Conservation (phyloP, 2,888 invertebrate species). For the Nipponacmea schrenckii region DNA sequence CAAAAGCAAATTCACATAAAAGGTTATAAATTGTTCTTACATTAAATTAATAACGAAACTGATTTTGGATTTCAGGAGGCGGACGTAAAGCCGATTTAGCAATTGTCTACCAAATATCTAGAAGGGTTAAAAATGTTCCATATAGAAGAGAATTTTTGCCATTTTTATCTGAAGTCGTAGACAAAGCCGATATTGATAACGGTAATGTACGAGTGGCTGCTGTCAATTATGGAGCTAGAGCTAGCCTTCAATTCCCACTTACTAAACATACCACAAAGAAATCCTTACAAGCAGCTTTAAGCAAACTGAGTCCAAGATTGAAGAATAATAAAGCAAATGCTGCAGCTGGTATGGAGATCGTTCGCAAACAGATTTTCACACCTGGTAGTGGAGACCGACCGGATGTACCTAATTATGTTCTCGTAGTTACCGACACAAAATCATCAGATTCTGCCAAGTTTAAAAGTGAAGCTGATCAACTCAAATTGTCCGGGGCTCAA, state of each 20-base stretch:
- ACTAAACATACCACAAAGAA: neutral
- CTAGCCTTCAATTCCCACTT: neutral
- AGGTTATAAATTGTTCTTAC: too few species aligned
- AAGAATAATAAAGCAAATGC: slow-evolving; percentile 31
- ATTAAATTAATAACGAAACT: too few species aligned
- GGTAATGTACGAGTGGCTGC: slow-evolving; percentile 46
- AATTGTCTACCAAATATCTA: neutral
- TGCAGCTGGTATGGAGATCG: slow-evolving; percentile 42
- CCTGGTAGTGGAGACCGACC: slow-evolving; percentile 24
- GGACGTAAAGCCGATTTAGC: neutral
- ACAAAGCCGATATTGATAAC: slow-evolving; percentile 42
- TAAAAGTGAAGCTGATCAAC: slow-evolving; percentile 18
- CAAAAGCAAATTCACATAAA: too few species aligned
- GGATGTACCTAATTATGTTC: slow-evolving; percentile 31
- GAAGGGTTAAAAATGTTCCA: neutral
- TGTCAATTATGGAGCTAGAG: slow-evolving; percentile 30
- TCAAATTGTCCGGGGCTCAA: slow-evolving; percentile 28
- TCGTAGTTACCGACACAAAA: slow-evolving; percentile 40
- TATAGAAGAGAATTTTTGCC: neutral
- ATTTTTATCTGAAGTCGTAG: slow-evolving; percentile 37
- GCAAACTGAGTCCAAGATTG: neutral
- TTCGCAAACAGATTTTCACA: slow-evolving; percentile 6
- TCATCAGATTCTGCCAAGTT: slow-evolving; percentile 24
- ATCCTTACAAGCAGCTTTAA: neutral
- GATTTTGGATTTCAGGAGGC: too few species aligned